A percentile compares a stretch with the other conserved stretches of the same genome.
These are phyloP conservation scores for Apomyelois bistriatella DNA, from an alignment of 2,888 invertebrate species.

Conservation along the genomic window DNA sequence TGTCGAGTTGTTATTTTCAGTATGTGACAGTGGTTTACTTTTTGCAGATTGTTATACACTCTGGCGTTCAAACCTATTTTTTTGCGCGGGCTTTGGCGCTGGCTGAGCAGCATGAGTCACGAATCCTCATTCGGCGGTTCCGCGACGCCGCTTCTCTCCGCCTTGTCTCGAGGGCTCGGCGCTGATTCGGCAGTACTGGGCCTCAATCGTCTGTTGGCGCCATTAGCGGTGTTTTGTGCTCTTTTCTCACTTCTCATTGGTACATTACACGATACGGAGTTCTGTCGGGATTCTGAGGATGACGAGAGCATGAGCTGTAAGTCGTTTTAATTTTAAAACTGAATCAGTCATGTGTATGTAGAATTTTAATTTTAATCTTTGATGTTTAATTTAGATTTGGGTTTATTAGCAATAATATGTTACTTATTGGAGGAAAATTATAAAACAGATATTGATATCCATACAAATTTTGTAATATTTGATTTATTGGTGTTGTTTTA, in stretches of 20 bases:
- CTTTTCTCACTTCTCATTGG: slow-evolving; percentile 89
- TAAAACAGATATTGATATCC: too few species aligned
- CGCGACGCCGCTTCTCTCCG: slow-evolving; percentile 81
- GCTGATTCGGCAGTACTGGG: slow-evolving; percentile 78
- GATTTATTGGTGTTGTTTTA: too few species aligned
- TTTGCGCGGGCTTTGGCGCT: slow-evolving; percentile 87
- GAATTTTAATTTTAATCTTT: too few species aligned
- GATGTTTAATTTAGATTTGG: too few species aligned
- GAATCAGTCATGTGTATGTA: neutral
- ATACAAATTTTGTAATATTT: too few species aligned
- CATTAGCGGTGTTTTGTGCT: slow-evolving; percentile 91
- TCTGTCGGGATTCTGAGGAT: slow-evolving; percentile 77
- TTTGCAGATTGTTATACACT: slow-evolving; percentile 84
- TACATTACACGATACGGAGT: slow-evolving; percentile 92
- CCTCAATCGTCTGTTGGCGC: slow-evolving; percentile 85
- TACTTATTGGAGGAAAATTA: too few species aligned
- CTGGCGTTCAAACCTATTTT: slow-evolving; percentile 89
- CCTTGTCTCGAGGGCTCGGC: slow-evolving; percentile 84
- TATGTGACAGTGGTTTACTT: neutral
- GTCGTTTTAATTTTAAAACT: slow-evolving; percentile 23
- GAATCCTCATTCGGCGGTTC: slow-evolving; percentile 63
- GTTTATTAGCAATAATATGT: too few species aligned
- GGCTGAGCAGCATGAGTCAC: slow-evolving; percentile 69
- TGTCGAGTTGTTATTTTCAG: too few species aligned
- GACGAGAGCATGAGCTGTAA: slow-evolving; percentile 54